Evolutionary conservation across 2,113 vertebrate genomes (phyloP).

Genomic region (Carassius auratus): DNA sequence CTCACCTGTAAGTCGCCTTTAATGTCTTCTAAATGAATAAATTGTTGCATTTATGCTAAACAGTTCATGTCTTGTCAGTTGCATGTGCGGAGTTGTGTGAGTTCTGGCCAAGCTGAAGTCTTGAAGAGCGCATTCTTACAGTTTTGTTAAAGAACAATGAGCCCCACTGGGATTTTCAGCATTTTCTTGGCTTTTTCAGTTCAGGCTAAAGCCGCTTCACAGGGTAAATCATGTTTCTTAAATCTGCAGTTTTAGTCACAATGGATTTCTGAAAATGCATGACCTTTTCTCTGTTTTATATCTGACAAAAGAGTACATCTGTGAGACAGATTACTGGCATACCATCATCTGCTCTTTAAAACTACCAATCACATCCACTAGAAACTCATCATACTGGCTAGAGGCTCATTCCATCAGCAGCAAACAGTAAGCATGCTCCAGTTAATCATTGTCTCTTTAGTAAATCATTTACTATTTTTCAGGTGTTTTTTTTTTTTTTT

Average conservation of each 20-base stretch:
- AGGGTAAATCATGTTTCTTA: conserved; percentile 1
- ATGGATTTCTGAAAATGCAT: neutral
- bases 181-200: conserved; percentile 29
- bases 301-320: conserved; percentile 36
- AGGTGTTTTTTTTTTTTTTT: neutral
- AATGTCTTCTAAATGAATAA: neutral
- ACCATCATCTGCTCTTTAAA: conserved; percentile 60
- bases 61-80: neutral
- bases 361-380: conserved; percentile 1
- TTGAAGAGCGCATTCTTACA: neutral
- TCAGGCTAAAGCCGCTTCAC: neutral
- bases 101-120: neutral
- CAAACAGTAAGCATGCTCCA: neutral
- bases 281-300: neutral
- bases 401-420: fast-evolving
- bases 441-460: neutral
- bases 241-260: neutral
- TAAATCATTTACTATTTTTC: neutral
- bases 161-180: conserved; percentile 12
- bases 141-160: conserved; percentile 20
- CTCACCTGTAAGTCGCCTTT: neutral
- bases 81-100: neutral
- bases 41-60: neutral
- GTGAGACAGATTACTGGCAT: conserved; percentile 46
- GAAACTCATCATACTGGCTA: conserved; percentile 51